Base-by-base conservation (phyloP, 2,797 vertebrate genomes). In the Chelmon rostratus region DNA sequence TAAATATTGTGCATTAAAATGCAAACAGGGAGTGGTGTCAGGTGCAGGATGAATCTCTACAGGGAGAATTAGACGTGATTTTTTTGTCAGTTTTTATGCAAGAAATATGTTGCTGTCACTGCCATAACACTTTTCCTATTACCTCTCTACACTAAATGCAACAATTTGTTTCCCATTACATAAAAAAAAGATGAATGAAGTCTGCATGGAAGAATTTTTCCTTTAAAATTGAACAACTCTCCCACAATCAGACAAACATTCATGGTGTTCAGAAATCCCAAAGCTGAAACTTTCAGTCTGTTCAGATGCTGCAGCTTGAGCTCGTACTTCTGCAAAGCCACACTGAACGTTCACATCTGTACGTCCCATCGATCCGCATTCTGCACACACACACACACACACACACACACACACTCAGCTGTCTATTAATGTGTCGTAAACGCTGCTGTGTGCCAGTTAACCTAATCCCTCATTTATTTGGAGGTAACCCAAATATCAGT, bases 401-500 rank as follows among this genome's bases (percentile, higher is more conserved):
- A 81, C 83, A 82, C 83, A 80, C 28, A 58, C 68, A 77, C 78
- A 83, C 82, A 38, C 23, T 21, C 85, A 76, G 65, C 78, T 5
- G 40, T 79, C 83, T 78, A 37, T 85, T 83, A 83, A 87, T 73
- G 76, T 84, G 68, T 85, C 74, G 57, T 83, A 80, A 81, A 64
- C 28, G 31, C 73, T 67, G 69, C 79, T 69, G 59, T 79, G 82
- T 84, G 86, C 86, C 92, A 79, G 89, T 89, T 91, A 86, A 90
- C 63, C 74, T 93, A 94, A 95, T 94, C 91, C 91, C 78, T 76
- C 86, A 64, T 90, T 90, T 90, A 92, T 90, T 92, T 90, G 87
- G 87, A 91, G 67, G 88, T 70, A 85, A 80, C 88, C 88, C 90
- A 94, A 94, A 93, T 94, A 94, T 94, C 91, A 89, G 89, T 93